These are phyloP conservation scores for Stegostoma tigrinum DNA, from an alignment of 2,113 vertebrate species.

Conservation along the genomic window DNA sequence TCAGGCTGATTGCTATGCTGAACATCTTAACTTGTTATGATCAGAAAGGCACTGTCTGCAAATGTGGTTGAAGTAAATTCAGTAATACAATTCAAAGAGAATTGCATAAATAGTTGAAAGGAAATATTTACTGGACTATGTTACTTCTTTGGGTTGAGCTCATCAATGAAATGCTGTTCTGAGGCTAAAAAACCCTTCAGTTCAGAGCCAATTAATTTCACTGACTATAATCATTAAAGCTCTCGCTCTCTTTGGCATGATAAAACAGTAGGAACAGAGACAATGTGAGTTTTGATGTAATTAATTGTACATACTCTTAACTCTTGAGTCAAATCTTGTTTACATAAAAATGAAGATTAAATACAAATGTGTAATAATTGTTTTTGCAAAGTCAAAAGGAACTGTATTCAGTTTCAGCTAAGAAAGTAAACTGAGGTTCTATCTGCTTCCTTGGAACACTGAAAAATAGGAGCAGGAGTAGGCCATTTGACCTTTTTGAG, in stretches of 20 bases:
- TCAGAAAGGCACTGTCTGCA: too few relatives aligned
- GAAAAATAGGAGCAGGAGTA: too few relatives aligned
- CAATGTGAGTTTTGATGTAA: not conserved
- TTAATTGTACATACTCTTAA: not conserved
- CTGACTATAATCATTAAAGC: not conserved
- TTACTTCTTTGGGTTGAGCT: not conserved
- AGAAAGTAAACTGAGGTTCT: too few relatives aligned
- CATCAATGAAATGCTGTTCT: not conserved
- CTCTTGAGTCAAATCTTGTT: not conserved
- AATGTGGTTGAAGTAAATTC: too few relatives aligned
- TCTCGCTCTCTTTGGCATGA: not conserved
- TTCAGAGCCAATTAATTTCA: not conserved
- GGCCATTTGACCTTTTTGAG: too few relatives aligned
- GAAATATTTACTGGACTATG: too few relatives aligned
- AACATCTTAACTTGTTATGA: too few relatives aligned
- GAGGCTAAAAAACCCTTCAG: not conserved
- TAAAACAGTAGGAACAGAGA: not conserved
- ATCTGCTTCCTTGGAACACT: too few relatives aligned
- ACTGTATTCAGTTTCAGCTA: not conserved
- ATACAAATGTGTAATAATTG: not conserved
- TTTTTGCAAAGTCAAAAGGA: not conserved
- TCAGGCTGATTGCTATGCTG: too few relatives aligned
- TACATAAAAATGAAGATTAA: not conserved
- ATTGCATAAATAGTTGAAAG: too few relatives aligned
- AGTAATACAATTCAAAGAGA: too few relatives aligned